Evolutionary conservation across 2,888 invertebrate genomes (phyloP).

Genomic region (Leptura quadrifasciata): DNA sequence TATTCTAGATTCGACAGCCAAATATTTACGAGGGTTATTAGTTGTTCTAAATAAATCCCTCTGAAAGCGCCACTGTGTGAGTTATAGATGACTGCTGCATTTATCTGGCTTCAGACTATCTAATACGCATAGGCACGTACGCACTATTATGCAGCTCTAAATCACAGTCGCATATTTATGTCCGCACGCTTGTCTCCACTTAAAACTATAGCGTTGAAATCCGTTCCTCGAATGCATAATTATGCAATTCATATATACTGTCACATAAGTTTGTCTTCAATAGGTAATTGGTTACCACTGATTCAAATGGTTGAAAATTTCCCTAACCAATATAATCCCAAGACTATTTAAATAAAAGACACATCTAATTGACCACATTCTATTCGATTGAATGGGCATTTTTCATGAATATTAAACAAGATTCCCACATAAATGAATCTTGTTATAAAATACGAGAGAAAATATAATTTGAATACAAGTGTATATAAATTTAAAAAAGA

Average conservation of each 20-base stretch:
- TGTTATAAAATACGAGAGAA: neutral
- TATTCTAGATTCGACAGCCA: neutral
- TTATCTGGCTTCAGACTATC: slow-evolving; percentile 10
- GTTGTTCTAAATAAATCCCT: slow-evolving; percentile 5
- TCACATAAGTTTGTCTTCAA: slow-evolving; percentile 68
- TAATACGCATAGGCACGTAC: slow-evolving; percentile 56
- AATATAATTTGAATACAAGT: neutral
- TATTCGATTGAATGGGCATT: slow-evolving; percentile 20
- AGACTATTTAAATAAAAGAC: slow-evolving; percentile 29
- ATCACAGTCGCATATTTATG: slow-evolving; percentile 66
- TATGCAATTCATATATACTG: slow-evolving; percentile 68
- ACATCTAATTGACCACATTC: slow-evolving; percentile 27
- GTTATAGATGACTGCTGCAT: slow-evolving; percentile 23
- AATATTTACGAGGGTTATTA: neutral
- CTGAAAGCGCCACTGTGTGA: slow-evolving; percentile 18
- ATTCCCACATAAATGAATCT: slow-evolving; percentile 20
- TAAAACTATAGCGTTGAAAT: slow-evolving; percentile 67
- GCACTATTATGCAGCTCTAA: slow-evolving; percentile 59
- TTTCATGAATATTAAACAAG: slow-evolving; percentile 17
- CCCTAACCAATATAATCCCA: slow-evolving; percentile 18
- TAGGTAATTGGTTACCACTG: slow-evolving; percentile 64
- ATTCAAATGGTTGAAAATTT: slow-evolving; percentile 40
- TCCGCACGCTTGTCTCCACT: slow-evolving; percentile 62
- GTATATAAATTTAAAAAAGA: neutral
- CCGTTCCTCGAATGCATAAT: slow-evolving; percentile 68